Base-by-base conservation (phyloP, 1,140 invertebrate genomes). In the Drosophila teissieri region DNA sequence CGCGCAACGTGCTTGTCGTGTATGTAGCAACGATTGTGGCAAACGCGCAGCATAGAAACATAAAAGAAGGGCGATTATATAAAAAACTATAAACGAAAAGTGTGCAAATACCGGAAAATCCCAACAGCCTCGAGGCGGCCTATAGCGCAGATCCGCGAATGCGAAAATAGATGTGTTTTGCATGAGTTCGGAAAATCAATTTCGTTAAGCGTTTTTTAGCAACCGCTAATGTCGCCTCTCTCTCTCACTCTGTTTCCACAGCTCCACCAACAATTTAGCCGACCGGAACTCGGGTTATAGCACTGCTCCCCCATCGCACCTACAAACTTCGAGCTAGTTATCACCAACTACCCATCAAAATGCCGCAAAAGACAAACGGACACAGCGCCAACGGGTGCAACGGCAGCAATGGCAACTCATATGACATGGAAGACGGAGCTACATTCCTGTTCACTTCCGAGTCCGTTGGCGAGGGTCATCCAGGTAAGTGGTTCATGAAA, bases 381-480 rank as follows among this genome's bases (percentile, higher is more conserved):
- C 84, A 88, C 65, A 61, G 72, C 57, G 76, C 80, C 61, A 91
- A 91, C 52, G 88, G 88, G 27, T 95, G 95, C 93, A 96, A 96
- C 93, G 96, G 96, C 92, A 93, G 96, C 93, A 96, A 96, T 73
- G 93, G 93, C 27, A 89, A 80, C 54, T 91, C 84, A 52, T 95
- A 94, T 92, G 96, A 97, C 91, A 95, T 96, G 92, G 95, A 96
- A 88, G 95, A 97, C 92, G 96, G 95, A 88, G 96, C 97, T 82
- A 95, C 96, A 80, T 99, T 99, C 93, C 95, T 99, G 34, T 99
- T 99, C 93, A 99, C 98, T 49, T 99, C 98, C 22, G 99, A 99
- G 94, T 99, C 98, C 52, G 99, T 99, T 56, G 98, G 98, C 86
- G 99, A 99, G 94, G 98, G 98, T 85, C 98, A 99, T 94, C 98